Evolutionary conservation across 2,888 invertebrate genomes (phyloP).

Genomic region (Perizoma affinitatum): DNA sequence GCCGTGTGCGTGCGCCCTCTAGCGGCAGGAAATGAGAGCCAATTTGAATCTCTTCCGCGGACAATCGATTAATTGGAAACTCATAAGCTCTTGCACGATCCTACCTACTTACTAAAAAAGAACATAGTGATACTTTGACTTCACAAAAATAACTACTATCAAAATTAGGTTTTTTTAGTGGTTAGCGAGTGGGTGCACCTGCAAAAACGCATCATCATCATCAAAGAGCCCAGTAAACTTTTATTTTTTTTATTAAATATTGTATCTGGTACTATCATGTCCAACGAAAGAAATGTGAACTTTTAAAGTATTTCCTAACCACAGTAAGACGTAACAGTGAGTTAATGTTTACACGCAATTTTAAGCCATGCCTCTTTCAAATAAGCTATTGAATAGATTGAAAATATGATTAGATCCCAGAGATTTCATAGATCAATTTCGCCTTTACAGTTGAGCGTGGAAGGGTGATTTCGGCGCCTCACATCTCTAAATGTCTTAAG

Average conservation of each 20-base stretch:
- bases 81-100: constrained; percentile 45
- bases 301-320: constrained; percentile 36
- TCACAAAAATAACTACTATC: background rate
- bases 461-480: constrained; percentile 60
- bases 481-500: constrained; percentile 64
- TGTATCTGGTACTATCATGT: background rate
- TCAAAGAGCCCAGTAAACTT: no score
- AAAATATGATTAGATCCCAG: constrained; percentile 32
- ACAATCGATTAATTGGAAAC: constrained; percentile 70
- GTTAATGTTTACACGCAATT: constrained; percentile 38
- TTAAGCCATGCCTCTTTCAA: constrained; percentile 47
- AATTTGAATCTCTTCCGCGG: constrained; percentile 76
- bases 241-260: background rate
- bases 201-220: no score
- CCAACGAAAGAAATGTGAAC: constrained; percentile 55
- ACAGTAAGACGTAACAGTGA: constrained; percentile 56
- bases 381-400: constrained; percentile 50
- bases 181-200: no score
- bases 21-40: constrained; percentile 73
- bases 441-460: constrained; percentile 56
- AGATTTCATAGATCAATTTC: constrained; percentile 51
- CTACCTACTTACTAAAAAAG: constrained; percentile 1
- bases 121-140: background rate
- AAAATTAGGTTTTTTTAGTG: no score
- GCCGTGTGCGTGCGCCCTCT: constrained; percentile 69